Conservation (phyloP, 2,888 invertebrate genomes). For the Iphiclides podalirius region DNA sequence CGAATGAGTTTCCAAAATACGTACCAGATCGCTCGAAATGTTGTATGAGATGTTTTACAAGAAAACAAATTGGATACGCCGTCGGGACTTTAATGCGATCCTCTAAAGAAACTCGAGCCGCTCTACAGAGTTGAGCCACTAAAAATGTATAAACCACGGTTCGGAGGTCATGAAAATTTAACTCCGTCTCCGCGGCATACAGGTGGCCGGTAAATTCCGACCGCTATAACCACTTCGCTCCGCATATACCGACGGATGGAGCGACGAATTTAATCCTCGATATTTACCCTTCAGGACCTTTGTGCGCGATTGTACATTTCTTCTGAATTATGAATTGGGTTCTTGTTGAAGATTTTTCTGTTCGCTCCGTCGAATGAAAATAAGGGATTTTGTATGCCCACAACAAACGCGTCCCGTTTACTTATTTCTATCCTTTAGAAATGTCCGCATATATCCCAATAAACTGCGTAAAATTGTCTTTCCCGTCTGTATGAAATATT, state of each 20-base stretch:
- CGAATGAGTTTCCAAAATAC: too few relatives aligned
- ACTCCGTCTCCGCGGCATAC: conserved; percentile 48
- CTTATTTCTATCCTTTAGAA: too few relatives aligned
- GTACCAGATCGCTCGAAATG: too few relatives aligned
- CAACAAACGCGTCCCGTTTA: not conserved
- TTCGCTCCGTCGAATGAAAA: not conserved
- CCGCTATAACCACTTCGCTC: not conserved
- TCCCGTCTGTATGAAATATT: too few relatives aligned
- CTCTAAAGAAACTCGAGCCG: conserved; percentile 7
- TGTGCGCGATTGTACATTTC: conserved; percentile 6
- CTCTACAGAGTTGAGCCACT: conserved; percentile 6
- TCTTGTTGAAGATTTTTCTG: too few relatives aligned
- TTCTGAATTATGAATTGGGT: not conserved
- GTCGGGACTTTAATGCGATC: not conserved
- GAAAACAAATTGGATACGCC: not conserved
- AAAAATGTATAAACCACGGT: conserved; percentile 56
- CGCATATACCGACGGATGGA: not conserved
- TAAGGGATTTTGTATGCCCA: not conserved
- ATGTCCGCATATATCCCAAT: too few relatives aligned
- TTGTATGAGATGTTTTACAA: too few relatives aligned
- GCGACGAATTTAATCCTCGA: not conserved
- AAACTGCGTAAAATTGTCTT: too few relatives aligned
- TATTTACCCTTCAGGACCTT: not conserved
- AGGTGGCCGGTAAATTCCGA: conserved; percentile 62
- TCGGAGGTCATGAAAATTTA: conserved; percentile 61